Evolutionary conservation across 2,888 invertebrate genomes (phyloP).

Genomic region (Orgyia antiqua): DNA sequence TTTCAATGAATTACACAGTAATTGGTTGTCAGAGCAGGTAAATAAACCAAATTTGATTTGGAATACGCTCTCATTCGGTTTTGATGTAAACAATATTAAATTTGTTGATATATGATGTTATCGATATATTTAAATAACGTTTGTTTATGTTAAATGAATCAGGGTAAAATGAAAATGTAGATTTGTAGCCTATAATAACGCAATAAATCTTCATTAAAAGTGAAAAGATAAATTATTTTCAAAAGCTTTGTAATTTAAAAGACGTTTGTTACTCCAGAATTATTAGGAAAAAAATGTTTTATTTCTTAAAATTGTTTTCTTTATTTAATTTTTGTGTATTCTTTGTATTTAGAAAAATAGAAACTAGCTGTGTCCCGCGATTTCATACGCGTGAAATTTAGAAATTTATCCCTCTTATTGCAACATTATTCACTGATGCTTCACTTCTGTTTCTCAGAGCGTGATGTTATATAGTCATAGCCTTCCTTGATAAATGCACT

Average conservation of each 20-base stretch:
- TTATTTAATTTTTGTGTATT: too few relatives aligned
- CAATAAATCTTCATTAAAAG: constrained; percentile 8
- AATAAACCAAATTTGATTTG: constrained; percentile 17
- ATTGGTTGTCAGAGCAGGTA: constrained; percentile 13
- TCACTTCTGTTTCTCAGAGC: too few relatives aligned
- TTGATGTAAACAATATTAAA: constrained; percentile 25
- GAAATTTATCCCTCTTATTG: too few relatives aligned
- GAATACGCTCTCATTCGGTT: constrained; percentile 12
- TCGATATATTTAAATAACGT: constrained; percentile 17
- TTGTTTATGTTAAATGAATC: constrained; percentile 9
- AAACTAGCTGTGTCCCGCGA: too few relatives aligned
- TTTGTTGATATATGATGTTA: constrained; percentile 17
- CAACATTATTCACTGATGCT: too few relatives aligned
- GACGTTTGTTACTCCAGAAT: too few relatives aligned
- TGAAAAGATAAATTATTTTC: background rate
- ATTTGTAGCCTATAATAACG: constrained; percentile 13
- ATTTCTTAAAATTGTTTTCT: too few relatives aligned
- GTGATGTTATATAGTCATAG: too few relatives aligned
- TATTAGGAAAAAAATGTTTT: too few relatives aligned
- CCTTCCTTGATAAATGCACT: too few relatives aligned
- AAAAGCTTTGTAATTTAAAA: background rate
- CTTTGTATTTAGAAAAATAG: too few relatives aligned
- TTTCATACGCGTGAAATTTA: too few relatives aligned
- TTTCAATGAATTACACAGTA: constrained; percentile 21
- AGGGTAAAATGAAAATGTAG: constrained; percentile 11